A percentile compares a stretch with the other conserved stretches of the same genome.
Evolutionary conservation across 1,140 invertebrate genomes (phyloP).

Genomic region (Pogonomyrmex barbatus): DNA sequence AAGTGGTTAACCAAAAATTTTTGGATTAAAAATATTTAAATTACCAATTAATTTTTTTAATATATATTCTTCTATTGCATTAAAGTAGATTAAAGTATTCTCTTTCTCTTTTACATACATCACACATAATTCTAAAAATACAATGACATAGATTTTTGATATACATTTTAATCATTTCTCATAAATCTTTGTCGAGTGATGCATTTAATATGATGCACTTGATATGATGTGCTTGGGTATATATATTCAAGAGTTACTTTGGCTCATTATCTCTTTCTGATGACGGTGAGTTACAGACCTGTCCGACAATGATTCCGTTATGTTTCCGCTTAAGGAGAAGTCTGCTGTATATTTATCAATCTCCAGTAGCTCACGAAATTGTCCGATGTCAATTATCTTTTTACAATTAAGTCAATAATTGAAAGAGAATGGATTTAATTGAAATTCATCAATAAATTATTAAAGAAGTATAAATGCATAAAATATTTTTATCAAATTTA

Average conservation of each 20-base stretch:
- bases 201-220: no score
- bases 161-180: slow-evolving; percentile 13
- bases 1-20: no score
- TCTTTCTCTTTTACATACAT: no score
- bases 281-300: slow-evolving; percentile 63
- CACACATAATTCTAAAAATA: not conserved
- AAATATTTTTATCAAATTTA: not conserved
- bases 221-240: not conserved
- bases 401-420: not conserved
- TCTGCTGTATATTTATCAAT: slow-evolving; percentile 45
- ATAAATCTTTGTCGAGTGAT: not conserved
- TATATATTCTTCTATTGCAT: no score
- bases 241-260: slow-evolving; percentile 28
- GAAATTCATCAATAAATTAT: not conserved
- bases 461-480: not conserved
- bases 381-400: slow-evolving; percentile 48
- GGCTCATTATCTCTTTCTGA: not conserved
- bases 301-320: slow-evolving; percentile 69
- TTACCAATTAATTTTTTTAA: no score
- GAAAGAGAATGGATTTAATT: not conserved
- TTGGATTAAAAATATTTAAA: no score
- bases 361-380: slow-evolving; percentile 47
- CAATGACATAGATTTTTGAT: slow-evolving; percentile 1
- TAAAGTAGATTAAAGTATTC: no score
- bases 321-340: slow-evolving; percentile 67